Evolutionary conservation across 2,797 vertebrate genomes (phyloP), one percentile per base, ranked within the genome.

Genomic region (Lacerta bilineata): DNA sequence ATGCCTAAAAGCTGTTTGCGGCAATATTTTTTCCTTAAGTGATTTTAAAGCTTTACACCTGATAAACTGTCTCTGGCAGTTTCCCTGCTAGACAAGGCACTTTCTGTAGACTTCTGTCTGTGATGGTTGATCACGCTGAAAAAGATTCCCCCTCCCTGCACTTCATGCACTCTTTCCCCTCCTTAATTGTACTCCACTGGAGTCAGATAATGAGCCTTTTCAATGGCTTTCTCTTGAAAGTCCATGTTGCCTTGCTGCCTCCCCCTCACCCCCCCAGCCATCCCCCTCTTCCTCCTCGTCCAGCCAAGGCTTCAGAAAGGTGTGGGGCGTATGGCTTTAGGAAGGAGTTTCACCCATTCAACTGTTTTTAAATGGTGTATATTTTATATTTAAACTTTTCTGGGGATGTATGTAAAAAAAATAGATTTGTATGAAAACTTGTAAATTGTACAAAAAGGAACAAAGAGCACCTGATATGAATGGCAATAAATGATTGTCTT

Each of bases 361-460:
- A 90, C 93, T 92, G 92, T 97, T 97, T 97, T 96, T 96, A 97
- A 95, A 94, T 93, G 95, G 94, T 96, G 93, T 96, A 93, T 96
- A 95, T 97, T 97, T 97, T 97, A 95, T 96, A 97, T 95, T 92
- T 94, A 91, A 95, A 94, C 94, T 94, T 87, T 95, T 96, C 95
- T 94, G 90, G 87, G 93, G 95, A 95, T 94, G 96, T 96, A 96
- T 95, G 95, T 96, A 95, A 94, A 96, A 39, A 75, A 94, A 90
- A 94, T 93, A 96, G 95, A 94, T 97, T 97, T 97, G 94, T 97
- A 97, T 97, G 96, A 97, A 97, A 97, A 96, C 91, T 94, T 96
- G 92, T 94, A 95, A 95, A 95, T 92, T 95, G 93, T 95, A 94
- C 95, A 95, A 91, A 94, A 93, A 89, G 75, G 61, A 43, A 82